Evolutionary conservation across 2,888 invertebrate species (phyloP).

Genomic region (Eulithis prunata): DNA sequence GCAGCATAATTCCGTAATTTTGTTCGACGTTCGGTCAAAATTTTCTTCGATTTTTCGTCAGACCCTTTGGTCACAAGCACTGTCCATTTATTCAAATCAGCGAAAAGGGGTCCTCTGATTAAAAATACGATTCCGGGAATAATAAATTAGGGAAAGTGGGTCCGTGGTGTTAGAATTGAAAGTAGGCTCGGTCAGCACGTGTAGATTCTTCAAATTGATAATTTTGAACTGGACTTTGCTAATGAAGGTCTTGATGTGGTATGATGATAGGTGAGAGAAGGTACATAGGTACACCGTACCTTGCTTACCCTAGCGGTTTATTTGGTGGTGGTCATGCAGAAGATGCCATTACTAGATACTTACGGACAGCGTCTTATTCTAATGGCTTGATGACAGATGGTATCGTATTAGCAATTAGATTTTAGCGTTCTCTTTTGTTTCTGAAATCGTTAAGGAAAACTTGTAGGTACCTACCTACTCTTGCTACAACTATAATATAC

Average conservation of each 20-base stretch:
- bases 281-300: no score
- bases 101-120: conserved; percentile 60
- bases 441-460: no score
- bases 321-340: no score
- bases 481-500: no score
- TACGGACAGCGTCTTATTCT: no score
- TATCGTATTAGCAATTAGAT: no score
- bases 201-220: conserved; percentile 35
- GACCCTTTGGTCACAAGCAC: conserved; percentile 33
- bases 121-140: conserved; percentile 62
- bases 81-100: conserved; percentile 70
- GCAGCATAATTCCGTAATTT: neutral
- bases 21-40: neutral
- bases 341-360: no score
- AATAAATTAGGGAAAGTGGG: conserved; percentile 44
- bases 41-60: conserved; percentile 2
- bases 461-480: no score
- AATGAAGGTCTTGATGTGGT: conserved; percentile 19
- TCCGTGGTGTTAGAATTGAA: conserved; percentile 34
- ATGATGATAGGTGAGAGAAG: no score
- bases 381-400: no score
- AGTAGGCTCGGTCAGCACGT: conserved; percentile 35
- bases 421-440: no score
- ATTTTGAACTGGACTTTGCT: conserved; percentile 32
- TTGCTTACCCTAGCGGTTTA: no score